Base-by-base conservation (phyloP, 1,140 invertebrate genomes). In the Nomia melanderi region DNA sequence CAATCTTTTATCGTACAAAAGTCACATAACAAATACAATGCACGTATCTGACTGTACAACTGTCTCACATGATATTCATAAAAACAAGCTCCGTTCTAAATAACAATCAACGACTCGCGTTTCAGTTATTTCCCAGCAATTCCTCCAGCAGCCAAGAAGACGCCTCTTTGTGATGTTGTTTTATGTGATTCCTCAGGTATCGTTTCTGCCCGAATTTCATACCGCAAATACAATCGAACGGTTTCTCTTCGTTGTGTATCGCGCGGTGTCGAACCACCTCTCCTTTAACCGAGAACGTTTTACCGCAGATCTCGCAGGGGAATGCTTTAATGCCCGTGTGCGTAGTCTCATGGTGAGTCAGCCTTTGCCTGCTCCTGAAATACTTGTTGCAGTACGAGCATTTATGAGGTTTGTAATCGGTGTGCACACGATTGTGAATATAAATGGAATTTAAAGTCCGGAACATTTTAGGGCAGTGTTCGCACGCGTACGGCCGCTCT, bases 401-500 rank as follows among this genome's bases (percentile, higher is more conserved):
- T 29, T 88, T 78, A 70, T 91, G 91, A 6, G 90, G 91, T 81
- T 93, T 94, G 14, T 93, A 91, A 27, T 94, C 91, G 0, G 88
- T 92, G 87, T 92, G 90, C 20, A 88, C 91, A 79, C 92, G 91
- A n/a, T 89, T 87, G 86, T 95, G 94, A 57, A 93, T 93, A 81
- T 94, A 94, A 8, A 93, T 85, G 6, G 93, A 92, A 0, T 93
- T 93, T 41, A 92, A 91, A 0, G 92, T 92, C 4, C 92, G 91
- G 86, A 94, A 95, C 12, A 87, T 89, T 81, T 94, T 94, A 7
- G 89, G 94, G 70, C 95, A 96, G 57, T 93, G 89, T 70, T 95
- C 94, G 80, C 95, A 96, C 20, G 94, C 92, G 77, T 94, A 95
- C 0, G 95, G 94, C 57, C 94, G 93, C 79, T 94, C 93, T 25